Conservation (phyloP, 2,113 vertebrate species). For the Nyctibius bracteatus region DNA sequence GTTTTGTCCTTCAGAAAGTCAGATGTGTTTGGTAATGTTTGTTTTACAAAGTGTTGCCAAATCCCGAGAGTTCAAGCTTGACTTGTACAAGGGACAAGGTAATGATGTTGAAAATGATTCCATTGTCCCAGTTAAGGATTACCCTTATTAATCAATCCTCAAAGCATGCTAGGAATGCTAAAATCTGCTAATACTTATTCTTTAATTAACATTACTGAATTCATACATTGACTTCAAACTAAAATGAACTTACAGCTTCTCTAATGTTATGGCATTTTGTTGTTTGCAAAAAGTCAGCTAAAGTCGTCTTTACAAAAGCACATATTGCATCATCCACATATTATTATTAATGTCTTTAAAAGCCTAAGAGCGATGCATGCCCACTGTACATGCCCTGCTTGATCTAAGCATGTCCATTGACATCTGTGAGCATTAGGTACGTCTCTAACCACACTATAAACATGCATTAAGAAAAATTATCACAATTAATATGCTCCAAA, state of each 20-base stretch:
- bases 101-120: conserved; percentile 64
- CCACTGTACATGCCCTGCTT: neutral
- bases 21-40: conserved; percentile 18
- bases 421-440: neutral
- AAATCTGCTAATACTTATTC: neutral
- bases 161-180: conserved; percentile 48
- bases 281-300: neutral
- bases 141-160: conserved; percentile 34
- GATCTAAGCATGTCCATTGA: neutral
- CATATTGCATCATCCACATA: neutral
- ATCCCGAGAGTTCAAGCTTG: neutral
- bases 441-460: neutral
- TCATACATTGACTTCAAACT: neutral
- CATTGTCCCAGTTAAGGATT: conserved; percentile 26
- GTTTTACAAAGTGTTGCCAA: conserved; percentile 13
- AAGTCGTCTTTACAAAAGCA: neutral
- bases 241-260: neutral
- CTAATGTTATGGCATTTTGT: neutral
- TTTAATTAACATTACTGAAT: conserved; percentile 38
- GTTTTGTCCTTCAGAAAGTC: conserved; percentile 45
- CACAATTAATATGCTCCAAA: neutral
- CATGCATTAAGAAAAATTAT: neutral
- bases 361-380: neutral
- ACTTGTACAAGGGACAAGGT: conserved; percentile 34
- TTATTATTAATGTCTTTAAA: neutral